Percentiles rank a stretch among this genome's conserved stretches.
These are phyloP conservation scores for Exocentrus adspersus DNA, from an alignment of 2,888 invertebrate species.

Conservation along the genomic window DNA sequence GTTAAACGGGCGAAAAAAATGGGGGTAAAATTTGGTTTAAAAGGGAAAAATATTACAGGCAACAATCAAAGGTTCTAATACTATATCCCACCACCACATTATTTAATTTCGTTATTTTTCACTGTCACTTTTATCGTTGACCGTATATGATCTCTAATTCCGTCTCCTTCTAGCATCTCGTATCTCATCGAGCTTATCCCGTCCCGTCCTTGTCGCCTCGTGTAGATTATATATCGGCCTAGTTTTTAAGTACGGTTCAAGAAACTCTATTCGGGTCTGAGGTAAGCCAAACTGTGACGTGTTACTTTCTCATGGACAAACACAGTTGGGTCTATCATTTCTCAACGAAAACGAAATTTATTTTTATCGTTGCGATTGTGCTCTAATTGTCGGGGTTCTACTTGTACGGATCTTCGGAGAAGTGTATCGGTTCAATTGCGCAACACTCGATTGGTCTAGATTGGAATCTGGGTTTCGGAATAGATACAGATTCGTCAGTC, in stretches of 20 bases:
- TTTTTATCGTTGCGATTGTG: slow-evolving; percentile 28
- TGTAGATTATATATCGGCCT: slow-evolving; percentile 49
- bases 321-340: slow-evolving; percentile 35
- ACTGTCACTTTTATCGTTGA: slow-evolving; percentile 55
- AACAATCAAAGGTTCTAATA: slow-evolving; percentile 28
- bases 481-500: no score
- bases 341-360: slow-evolving; percentile 52
- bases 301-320: slow-evolving; percentile 57
- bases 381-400: not conserved
- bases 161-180: slow-evolving; percentile 37
- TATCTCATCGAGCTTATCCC: slow-evolving; percentile 26
- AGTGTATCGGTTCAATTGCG: no score
- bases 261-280: slow-evolving; percentile 57
- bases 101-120: slow-evolving; percentile 53
- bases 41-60: no score
- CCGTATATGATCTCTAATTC: slow-evolving; percentile 35
- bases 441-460: no score
- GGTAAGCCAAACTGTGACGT: slow-evolving; percentile 56
- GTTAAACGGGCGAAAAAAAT: no score
- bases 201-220: slow-evolving; percentile 30
- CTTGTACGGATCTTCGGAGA: no score
- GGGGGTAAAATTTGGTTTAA: no score
- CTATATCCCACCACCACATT: slow-evolving; percentile 29
- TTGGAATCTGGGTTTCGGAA: no score
- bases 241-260: slow-evolving; percentile 54